Evolutionary conservation across 1,140 invertebrate genomes (phyloP), one percentile per base, ranked within the genome.

Genomic region (Atta texana): DNA sequence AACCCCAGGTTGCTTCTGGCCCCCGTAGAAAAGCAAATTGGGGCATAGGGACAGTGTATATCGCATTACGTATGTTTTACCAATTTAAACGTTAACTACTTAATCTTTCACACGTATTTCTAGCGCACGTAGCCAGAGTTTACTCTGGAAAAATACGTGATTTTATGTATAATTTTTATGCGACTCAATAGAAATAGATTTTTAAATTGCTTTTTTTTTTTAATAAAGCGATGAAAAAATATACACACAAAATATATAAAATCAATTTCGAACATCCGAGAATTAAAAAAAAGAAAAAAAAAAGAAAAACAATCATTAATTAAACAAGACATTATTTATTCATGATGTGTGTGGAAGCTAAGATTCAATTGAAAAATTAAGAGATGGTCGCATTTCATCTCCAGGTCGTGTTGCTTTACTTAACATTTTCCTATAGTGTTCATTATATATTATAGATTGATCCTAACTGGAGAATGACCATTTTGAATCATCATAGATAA

Each of bases 301-400:
- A 34, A 74, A 39, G 63, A 84, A 34, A 24, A 69, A 86, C n/a
- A 14, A 39, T 86, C 51, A 49, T 80, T 85, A 78, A 55, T 88
- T 87, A 92, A 90, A 92, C 92, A 91, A 85, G 89, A 93, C 78
- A 90, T 24, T 90, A 68, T 71, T 84, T 91, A 93, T 92, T 91
- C 85, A 89, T 88, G 84, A 91, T 80, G 90, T 92, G 85, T 89
- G 89, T 89, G 89, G 88, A 87, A 92, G 68, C 77, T 31, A 91
- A 92, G 89, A 84, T 92, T 93, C 68, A 91, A 86, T 92, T 92
- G 82, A 69, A 51, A 91, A 89, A 85, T 84, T 84, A 76, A 89
- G 89, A 92, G 89, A 93, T 94, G 93, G 93, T 93, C 93, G 92
- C 93, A 94, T 94, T 94, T 94, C 89, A 94, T 92, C 91, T 93